Conservation (phyloP, 2,888 invertebrate species). For the Pseudococcus jackbeardsleyi region DNA sequence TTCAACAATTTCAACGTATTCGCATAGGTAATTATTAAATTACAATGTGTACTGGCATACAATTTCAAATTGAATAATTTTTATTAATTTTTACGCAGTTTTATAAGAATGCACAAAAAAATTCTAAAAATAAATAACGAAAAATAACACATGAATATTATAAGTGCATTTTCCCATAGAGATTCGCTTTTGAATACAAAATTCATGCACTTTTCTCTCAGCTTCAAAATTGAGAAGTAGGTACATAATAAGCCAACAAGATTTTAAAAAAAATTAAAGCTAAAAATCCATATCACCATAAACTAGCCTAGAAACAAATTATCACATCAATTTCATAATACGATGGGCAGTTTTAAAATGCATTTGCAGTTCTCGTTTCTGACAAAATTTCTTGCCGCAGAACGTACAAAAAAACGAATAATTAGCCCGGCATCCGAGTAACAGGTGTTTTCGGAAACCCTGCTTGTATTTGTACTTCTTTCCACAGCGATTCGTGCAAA, state of each 20-base stretch:
- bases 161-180: too few species aligned
- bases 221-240: not conserved
- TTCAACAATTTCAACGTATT: not conserved
- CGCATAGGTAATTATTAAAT: not conserved
- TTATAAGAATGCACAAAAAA: too few species aligned
- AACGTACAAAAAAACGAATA: conserved; percentile 71
- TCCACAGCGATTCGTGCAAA: conserved; percentile 68
- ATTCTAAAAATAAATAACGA: too few species aligned
- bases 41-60: not conserved
- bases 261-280: not conserved
- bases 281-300: not conserved
- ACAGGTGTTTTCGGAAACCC: conserved; percentile 67
- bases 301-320: not conserved
- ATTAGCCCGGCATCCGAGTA: conserved; percentile 71
- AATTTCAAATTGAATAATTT: not conserved
- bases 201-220: not conserved
- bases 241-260: not conserved
- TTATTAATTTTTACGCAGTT: not conserved
- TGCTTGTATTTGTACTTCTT: conserved; percentile 75
- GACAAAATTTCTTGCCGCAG: conserved; percentile 70
- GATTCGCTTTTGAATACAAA: too few species aligned
- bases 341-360: conserved; percentile 66
- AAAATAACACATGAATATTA: too few species aligned
- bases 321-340: conserved; percentile 9
- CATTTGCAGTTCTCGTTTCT: conserved; percentile 69